phyloP scores from a whole-genome alignment of 2,113 vertebrate species.

The Gnathonemus longibarbis region DNA sequence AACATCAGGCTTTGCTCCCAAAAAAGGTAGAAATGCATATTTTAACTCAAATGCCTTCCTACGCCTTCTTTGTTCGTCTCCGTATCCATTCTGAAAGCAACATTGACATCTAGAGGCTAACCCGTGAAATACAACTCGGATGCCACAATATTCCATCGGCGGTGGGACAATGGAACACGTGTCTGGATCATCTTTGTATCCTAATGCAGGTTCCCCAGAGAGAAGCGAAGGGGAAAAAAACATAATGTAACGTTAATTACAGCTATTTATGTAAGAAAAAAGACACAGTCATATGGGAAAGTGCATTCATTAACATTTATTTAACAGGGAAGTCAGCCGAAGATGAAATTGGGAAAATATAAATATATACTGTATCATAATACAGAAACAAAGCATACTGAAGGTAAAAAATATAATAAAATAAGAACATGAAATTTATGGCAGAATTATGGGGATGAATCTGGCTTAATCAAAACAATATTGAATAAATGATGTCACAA shows the following conservation, averaged over 20 bases:
- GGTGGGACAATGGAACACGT: conserved; percentile 10
- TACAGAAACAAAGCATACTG: conserved; percentile 16
- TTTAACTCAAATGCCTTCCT: background rate
- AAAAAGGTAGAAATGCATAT: conserved; percentile 13
- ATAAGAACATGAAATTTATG: background rate
- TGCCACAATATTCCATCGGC: background rate
- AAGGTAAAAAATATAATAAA: conserved; percentile 16
- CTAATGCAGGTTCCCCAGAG: conserved; percentile 17
- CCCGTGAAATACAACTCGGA: background rate
- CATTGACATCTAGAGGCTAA: conserved; percentile 21
- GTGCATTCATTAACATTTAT: conserved; percentile 53
- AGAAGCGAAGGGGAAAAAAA: conserved; percentile 18
- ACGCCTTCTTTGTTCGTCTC: background rate
- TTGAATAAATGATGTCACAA: background rate
- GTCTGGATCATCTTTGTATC: conserved; percentile 14
- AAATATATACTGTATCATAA: background rate
- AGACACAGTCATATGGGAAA: conserved; percentile 39
- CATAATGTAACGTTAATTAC: conserved; percentile 47
- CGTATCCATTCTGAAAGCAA: conserved; percentile 17
- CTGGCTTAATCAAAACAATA: conserved; percentile 4
- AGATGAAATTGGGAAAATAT: conserved; percentile 15
- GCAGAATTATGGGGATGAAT: background rate
- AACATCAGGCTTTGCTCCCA: conserved; percentile 14
- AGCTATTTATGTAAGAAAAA: conserved; percentile 45
- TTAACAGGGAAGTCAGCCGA: conserved; percentile 34